Conservation (phyloP, 1,140 invertebrate genomes). For the Scylla paramamosain region DNA sequence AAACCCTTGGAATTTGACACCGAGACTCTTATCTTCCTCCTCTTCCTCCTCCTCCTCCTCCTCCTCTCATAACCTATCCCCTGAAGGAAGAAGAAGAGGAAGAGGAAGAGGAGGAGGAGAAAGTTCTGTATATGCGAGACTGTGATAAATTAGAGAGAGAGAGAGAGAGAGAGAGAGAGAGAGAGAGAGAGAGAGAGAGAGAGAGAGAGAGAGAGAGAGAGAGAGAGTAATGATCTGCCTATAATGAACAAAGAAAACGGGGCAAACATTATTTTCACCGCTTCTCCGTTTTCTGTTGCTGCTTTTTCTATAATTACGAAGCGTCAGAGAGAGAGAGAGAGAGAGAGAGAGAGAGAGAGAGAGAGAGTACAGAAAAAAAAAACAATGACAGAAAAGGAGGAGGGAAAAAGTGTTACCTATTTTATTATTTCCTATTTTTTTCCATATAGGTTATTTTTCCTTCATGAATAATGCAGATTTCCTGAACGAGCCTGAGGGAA, state of each 20-base stretch:
- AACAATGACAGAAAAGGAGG: neutral
- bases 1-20: too few species aligned
- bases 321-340: neutral
- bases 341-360: neutral
- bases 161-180: constrained; percentile 21
- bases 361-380: too few species aligned
- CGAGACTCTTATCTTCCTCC: too few species aligned
- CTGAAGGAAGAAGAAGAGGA: neutral
- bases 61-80: too few species aligned
- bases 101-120: neutral
- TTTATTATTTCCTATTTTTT: neutral
- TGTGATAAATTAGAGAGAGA: neutral
- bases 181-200: constrained; percentile 51
- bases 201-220: constrained; percentile 54
- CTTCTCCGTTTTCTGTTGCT: neutral
- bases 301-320: neutral
- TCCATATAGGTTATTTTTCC: too few species aligned
- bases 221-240: constrained; percentile 13
- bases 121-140: neutral
- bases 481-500: too few species aligned
- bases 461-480: too few species aligned
- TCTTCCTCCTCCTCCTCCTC: too few species aligned
- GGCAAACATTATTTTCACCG: neutral
- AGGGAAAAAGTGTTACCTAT: neutral
- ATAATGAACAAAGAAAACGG: neutral